Base-by-base conservation (phyloP, 53 echinoderm and acorn worm species). In the Henricia sp. region DNA sequence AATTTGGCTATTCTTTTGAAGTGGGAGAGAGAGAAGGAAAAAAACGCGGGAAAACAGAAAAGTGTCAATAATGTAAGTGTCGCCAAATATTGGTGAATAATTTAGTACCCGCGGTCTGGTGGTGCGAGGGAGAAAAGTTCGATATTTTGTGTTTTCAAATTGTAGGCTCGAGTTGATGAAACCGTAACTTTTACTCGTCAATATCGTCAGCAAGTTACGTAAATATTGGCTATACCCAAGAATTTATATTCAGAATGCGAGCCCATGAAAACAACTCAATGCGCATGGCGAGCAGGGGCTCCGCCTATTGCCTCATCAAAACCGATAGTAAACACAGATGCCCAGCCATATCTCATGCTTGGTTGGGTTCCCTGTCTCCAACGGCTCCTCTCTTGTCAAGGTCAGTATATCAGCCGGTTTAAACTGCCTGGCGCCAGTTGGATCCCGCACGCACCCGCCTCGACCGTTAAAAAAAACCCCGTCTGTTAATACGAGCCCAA, bases 41-140 rank as follows among this genome's bases (percentile, higher is more conserved):
- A 14, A 46, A 46, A 46, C 8, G 14, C 14, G 48, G 48, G 8
- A 14, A 14, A 14, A 46, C 8, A 20, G 28, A 76, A 58, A 58
- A 58, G 27, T 57, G 76, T 58, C 59, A 76, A 76, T 76, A 76
- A 76, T 76, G 76, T 58, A 56, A 76, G 40, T 76, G 76, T 44
- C 76, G 76, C 76, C 76, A 39, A 16, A 57, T 28, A 76, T 41
- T 6, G 59, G 58, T 76, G 59, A 76, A 76, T 76, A 76, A 76
- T 76, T 76, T 14, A 76, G 41, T 17, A 76, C 40, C 58, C 19
- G 14, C 59, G 76, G 76, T 76, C 76, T 57, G 57, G 57, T 37
- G 59, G 6, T 11, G 62, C 33, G 2, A 17, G 1, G 33, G 62
- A 34, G 29, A 23, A 34, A 23, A 3, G 29, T 32, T n/a, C n/a